These are phyloP conservation scores for Cranoglanis bouderius DNA, from an alignment of 2,113 vertebrate genomes.

Conservation along the genomic window DNA sequence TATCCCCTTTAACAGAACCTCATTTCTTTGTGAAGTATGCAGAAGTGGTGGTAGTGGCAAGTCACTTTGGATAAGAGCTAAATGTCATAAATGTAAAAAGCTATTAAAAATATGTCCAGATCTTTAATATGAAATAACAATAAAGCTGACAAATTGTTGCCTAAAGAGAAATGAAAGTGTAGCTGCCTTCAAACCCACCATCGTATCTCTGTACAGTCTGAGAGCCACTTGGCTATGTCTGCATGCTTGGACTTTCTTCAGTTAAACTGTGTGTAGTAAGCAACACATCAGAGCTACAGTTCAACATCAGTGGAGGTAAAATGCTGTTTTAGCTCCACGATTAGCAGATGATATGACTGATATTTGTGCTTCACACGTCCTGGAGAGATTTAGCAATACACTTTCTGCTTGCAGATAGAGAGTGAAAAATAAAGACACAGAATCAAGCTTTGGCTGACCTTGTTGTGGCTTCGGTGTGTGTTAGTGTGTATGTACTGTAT, in stretches of 20 bases:
- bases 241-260: neutral
- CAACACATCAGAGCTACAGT: neutral
- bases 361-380: slow-evolving; percentile 48
- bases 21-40: neutral
- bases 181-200: neutral
- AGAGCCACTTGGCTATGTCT: neutral
- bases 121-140: neutral
- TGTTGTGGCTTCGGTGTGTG: neutral
- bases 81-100: neutral
- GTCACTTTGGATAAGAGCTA: neutral
- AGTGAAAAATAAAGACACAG: slow-evolving; percentile 16
- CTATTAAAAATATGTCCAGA: neutral
- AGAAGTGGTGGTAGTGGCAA: neutral
- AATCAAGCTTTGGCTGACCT: neutral
- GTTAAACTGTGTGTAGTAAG: neutral
- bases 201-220: neutral
- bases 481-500: neutral
- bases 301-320: slow-evolving; percentile 31
- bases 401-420: slow-evolving; percentile 8
- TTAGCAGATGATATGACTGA: slow-evolving; percentile 30
- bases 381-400: slow-evolving; percentile 31
- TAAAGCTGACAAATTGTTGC: neutral
- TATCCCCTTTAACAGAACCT: neutral
- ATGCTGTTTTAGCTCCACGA: neutral
- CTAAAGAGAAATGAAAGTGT: neutral